Evolutionary conservation across 2,888 invertebrate species (phyloP).

Genomic region (Labia minor): DNA sequence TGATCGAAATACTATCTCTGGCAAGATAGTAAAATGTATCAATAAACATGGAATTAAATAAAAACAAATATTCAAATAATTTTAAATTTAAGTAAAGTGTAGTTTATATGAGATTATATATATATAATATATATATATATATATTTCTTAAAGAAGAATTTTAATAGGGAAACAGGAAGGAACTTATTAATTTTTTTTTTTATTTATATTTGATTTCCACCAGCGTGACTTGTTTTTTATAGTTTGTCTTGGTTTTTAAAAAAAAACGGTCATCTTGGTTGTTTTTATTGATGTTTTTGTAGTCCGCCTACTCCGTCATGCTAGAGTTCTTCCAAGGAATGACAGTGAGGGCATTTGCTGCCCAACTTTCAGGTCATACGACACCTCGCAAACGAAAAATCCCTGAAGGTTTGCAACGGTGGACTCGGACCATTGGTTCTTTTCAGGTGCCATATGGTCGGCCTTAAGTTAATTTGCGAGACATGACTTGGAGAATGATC

Average conservation of each 20-base stretch:
- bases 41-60: too few relatives aligned
- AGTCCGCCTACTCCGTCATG: not conserved
- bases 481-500: not conserved
- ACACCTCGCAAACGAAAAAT: not conserved
- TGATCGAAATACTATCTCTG: too few relatives aligned
- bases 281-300: not conserved
- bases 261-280: not conserved
- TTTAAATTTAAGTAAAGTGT: too few relatives aligned
- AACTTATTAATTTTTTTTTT: not conserved
- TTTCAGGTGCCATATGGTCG: constrained; percentile 7
- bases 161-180: too few relatives aligned
- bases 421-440: not conserved
- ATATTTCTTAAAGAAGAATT: too few relatives aligned
- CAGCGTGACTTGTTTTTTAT: not conserved
- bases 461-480: not conserved
- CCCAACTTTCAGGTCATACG: not conserved
- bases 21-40: too few relatives aligned
- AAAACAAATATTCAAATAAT: too few relatives aligned
- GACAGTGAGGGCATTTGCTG: not conserved
- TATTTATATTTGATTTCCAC: not conserved
- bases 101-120: too few relatives aligned
- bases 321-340: not conserved
- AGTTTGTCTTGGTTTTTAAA: not conserved
- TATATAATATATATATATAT: too few relatives aligned
- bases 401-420: not conserved